These are phyloP conservation scores for Proales similis DNA, from an alignment of 1,140 invertebrate species.

Conservation along the genomic window DNA sequence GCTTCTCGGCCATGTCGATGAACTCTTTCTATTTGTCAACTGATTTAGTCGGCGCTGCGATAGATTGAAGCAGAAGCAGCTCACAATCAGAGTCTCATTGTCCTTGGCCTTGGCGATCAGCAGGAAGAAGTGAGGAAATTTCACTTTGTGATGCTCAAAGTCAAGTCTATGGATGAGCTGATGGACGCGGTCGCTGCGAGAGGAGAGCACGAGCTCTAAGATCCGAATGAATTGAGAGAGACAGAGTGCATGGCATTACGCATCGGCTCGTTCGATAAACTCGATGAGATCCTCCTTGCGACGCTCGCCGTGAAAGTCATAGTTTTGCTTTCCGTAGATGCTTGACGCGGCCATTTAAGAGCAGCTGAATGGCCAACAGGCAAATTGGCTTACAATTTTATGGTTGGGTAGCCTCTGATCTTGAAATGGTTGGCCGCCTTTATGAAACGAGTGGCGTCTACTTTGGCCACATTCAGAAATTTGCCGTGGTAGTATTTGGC, in stretches of 20 bases:
- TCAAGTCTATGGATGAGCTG: conserved; percentile 16
- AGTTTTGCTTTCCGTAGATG: conserved; percentile 16
- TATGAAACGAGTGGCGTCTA: conserved; percentile 26
- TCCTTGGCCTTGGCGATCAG: conserved; percentile 15
- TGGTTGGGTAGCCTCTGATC: conserved; percentile 35
- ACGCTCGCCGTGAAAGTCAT: conserved; percentile 7
- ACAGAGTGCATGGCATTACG: neutral
- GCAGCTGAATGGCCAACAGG: too few relatives aligned
- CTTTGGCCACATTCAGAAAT: conserved; percentile 18
- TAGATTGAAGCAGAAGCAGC: neutral
- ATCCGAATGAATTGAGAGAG: neutral
- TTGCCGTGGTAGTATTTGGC: conserved; percentile 29
- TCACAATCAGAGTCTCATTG: neutral
- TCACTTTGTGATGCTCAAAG: conserved; percentile 32
- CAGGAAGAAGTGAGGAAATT: conserved; percentile 23
- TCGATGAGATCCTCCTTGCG: conserved; percentile 23
- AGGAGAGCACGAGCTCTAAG: neutral
- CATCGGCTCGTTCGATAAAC: conserved; percentile 27
- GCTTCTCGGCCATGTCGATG: conserved; percentile 20
- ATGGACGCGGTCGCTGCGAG: neutral
- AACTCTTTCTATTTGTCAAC: conserved; percentile 13
- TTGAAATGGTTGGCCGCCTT: conserved; percentile 37
- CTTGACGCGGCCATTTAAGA: neutral
- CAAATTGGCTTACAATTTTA: conserved; percentile 26
- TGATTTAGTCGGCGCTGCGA: neutral